Evolutionary conservation across 2,888 invertebrate species (phyloP).

Genomic region (Lasioglossum lativentre): DNA sequence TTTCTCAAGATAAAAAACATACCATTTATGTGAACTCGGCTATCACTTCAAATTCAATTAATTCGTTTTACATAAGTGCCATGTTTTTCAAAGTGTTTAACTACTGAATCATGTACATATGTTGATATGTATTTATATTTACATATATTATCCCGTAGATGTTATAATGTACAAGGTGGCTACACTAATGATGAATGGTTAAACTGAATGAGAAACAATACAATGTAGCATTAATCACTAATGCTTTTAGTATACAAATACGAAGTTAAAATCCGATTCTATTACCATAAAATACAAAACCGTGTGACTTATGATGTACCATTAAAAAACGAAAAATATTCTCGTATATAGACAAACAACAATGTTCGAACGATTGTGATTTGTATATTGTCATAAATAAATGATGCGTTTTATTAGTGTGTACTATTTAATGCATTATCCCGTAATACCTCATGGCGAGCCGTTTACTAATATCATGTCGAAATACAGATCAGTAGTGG

Average conservation of each 20-base stretch:
- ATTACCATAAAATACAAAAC: constrained; percentile 8
- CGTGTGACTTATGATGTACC: not conserved
- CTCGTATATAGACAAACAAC: constrained; percentile 30
- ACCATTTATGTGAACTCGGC: not conserved
- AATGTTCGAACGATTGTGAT: constrained; percentile 5
- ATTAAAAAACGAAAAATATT: constrained; percentile 21
- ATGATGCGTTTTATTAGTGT: constrained; percentile 19
- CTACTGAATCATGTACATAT: constrained; percentile 29
- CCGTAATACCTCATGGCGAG: constrained; percentile 27
- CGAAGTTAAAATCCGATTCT: constrained; percentile 31
- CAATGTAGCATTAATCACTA: constrained; percentile 32
- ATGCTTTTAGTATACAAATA: constrained; percentile 38
- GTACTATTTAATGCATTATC: constrained; percentile 38
- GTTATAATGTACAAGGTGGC: constrained; percentile 57
- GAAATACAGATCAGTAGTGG: constrained; percentile 30
- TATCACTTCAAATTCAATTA: constrained; percentile 16
- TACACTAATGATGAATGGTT: constrained; percentile 47
- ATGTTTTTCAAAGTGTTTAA: constrained; percentile 38
- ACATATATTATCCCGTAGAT: constrained; percentile 62
- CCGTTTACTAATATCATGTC: constrained; percentile 24
- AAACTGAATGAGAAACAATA: constrained; percentile 46
- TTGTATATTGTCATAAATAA: constrained; percentile 40
- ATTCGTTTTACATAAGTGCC: constrained; percentile 30
- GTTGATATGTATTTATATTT: constrained; percentile 50
- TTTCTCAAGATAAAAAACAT: not conserved